phyloP scores from a whole-genome alignment of 2,888 invertebrate genomes.

The Chrysolina oricalcia region DNA sequence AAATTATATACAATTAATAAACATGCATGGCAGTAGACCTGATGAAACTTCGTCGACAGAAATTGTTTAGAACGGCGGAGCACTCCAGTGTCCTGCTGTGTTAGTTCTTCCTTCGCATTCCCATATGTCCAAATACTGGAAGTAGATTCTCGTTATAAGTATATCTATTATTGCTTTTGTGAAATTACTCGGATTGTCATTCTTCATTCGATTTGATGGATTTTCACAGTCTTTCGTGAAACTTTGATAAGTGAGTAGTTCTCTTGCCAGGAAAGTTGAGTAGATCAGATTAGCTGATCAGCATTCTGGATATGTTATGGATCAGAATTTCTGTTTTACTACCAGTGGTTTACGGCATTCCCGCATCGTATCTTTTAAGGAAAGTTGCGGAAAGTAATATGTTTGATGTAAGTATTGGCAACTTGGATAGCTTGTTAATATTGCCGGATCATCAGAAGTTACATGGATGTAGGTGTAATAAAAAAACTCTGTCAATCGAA shows the following conservation, averaged over 20 bases:
- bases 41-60: constrained; percentile 31
- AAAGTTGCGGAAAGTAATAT: constrained; percentile 53
- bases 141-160: constrained; percentile 38
- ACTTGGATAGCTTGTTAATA: neutral
- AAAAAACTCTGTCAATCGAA: too few relatives aligned
- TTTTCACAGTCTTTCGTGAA: constrained; percentile 21
- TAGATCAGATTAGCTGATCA: neutral
- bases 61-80: neutral
- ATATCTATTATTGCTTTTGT: constrained; percentile 35
- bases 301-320: constrained; percentile 9
- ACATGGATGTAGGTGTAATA: neutral
- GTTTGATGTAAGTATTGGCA: constrained; percentile 53
- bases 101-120: constrained; percentile 40
- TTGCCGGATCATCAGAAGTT: neutral
- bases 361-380: constrained; percentile 46
- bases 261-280: constrained; percentile 4
- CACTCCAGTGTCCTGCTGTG: constrained; percentile 38
- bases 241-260: constrained; percentile 28
- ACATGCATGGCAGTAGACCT: constrained; percentile 46
- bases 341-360: constrained; percentile 46
- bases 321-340: constrained; percentile 28
- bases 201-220: constrained; percentile 32
- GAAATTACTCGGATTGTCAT: constrained; percentile 41
- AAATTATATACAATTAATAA: constrained; percentile 54
- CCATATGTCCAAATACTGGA: constrained; percentile 58